Evolutionary conservation across 2,888 invertebrate genomes (phyloP).

Genomic region (Listrodromus nycthemerus): DNA sequence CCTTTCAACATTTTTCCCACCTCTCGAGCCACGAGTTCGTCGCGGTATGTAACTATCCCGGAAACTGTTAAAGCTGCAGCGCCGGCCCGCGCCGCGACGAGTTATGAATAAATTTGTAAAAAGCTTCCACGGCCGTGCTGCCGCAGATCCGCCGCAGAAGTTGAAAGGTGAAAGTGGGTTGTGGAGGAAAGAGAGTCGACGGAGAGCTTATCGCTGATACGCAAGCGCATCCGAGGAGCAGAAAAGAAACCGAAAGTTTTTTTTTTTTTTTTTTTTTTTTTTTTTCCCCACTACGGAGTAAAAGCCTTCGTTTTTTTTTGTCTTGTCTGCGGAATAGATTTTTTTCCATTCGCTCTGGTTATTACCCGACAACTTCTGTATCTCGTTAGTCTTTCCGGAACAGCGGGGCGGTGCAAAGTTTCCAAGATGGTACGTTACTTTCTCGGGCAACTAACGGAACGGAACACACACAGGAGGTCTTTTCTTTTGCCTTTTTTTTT

Average conservation of each 20-base stretch:
- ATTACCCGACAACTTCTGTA: conserved; percentile 3
- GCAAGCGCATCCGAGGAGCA: background rate
- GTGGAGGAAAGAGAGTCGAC: background rate
- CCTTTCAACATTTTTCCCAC: conserved; percentile 63
- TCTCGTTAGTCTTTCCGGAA: background rate
- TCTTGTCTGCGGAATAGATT: background rate
- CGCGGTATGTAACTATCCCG: conserved; percentile 36
- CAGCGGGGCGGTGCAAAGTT: background rate
- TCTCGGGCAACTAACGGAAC: background rate
- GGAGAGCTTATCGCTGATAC: conserved; percentile 4
- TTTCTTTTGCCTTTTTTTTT: background rate
- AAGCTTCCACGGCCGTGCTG: conserved; percentile 60
- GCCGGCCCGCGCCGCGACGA: conserved; percentile 50
- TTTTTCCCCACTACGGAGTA: background rate
- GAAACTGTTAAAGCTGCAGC: conserved; percentile 60
- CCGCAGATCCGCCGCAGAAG: conserved; percentile 4
- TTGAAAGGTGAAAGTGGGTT: background rate
- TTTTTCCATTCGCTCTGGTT: conserved; percentile 1
- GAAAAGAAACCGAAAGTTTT: conserved; percentile 4
- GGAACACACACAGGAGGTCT: background rate
- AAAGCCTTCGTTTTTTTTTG: background rate
- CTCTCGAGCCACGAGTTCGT: conserved; percentile 28
- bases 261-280: background rate
- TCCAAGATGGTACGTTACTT: background rate
- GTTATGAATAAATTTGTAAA: conserved; percentile 73